Evolutionary conservation across 1,140 invertebrate species (phyloP).

Genomic region (Archegozetes longisetosus): DNA sequence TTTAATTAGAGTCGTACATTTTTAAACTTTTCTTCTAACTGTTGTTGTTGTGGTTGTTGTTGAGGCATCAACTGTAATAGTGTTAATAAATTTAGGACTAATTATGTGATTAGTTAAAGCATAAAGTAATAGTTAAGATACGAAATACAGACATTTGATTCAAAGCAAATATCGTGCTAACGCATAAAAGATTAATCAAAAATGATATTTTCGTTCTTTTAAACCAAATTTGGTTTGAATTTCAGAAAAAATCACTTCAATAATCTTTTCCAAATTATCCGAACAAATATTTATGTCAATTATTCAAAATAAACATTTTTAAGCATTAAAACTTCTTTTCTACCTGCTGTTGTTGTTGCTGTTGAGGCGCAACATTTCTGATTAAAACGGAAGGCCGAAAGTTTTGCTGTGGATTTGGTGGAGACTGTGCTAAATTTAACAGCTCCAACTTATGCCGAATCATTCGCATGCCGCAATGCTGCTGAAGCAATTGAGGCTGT

Average conservation of each 20-base stretch:
- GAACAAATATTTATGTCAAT: slow-evolving; percentile 43
- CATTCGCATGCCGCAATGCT: slow-evolving; percentile 48
- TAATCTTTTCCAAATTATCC: slow-evolving; percentile 91
- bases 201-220: slow-evolving; percentile 89
- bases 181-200: slow-evolving; percentile 93
- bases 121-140: slow-evolving; percentile 18
- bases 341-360: slow-evolving; percentile 6
- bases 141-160: slow-evolving; percentile 11
- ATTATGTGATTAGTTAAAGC: no score
- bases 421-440: slow-evolving; percentile 25
- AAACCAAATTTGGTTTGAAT: slow-evolving; percentile 80
- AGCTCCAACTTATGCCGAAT: slow-evolving; percentile 68
- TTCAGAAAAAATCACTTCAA: slow-evolving; percentile 97
- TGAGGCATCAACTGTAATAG: slow-evolving; percentile 93
- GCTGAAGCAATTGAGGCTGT: slow-evolving; percentile 3
- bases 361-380: slow-evolving; percentile 12
- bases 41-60: no score
- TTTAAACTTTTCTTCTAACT: no score
- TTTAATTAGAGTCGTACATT: no score
- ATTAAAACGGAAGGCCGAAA: slow-evolving; percentile 10
- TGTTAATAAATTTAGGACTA: slow-evolving; percentile 90
- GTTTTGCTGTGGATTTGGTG: slow-evolving; percentile 16
- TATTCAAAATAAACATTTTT: background rate
- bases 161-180: slow-evolving; percentile 94
- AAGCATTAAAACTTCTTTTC: slow-evolving; percentile 71